A percentile compares a stretch with the other conserved stretches of the same genome.
These are phyloP conservation scores for Empis stercorea DNA, from an alignment of 2,888 invertebrate genomes.

Conservation along the genomic window DNA sequence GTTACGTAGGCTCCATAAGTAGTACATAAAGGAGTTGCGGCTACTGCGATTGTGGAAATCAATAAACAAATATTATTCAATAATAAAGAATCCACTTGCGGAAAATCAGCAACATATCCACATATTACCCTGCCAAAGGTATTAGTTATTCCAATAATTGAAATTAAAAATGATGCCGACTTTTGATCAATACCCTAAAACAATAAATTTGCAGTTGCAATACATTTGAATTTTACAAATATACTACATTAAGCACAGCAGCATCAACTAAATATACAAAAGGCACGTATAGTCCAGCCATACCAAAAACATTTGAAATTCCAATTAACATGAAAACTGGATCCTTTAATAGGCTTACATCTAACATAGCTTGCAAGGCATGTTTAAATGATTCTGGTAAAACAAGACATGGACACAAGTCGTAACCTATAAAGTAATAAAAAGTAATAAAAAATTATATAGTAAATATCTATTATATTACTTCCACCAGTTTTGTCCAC, in stretches of 20 bases:
- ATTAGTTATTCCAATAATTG: slow-evolving; percentile 77
- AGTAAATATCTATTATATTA: slow-evolving; percentile 33
- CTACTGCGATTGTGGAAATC: slow-evolving; percentile 75
- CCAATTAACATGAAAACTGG: slow-evolving; percentile 86
- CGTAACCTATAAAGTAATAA: slow-evolving; percentile 46
- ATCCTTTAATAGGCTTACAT: slow-evolving; percentile 74
- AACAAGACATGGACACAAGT: slow-evolving; percentile 65
- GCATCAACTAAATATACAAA: slow-evolving; percentile 88
- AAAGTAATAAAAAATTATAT: slow-evolving; percentile 6
- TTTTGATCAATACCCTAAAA: slow-evolving; percentile 53
- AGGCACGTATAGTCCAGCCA: slow-evolving; percentile 94
- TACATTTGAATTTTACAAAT: neutral
- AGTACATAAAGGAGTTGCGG: slow-evolving; percentile 70
- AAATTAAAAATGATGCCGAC: slow-evolving; percentile 42
- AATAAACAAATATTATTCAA: slow-evolving; percentile 89
- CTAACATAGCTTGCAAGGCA: slow-evolving; percentile 80
- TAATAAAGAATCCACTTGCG: slow-evolving; percentile 78
- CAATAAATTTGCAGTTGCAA: no score
- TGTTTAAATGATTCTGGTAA: slow-evolving; percentile 71
- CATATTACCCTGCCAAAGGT: slow-evolving; percentile 82
- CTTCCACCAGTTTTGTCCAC: slow-evolving; percentile 42
- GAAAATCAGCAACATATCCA: slow-evolving; percentile 85
- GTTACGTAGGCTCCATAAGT: slow-evolving; percentile 62
- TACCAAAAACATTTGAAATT: slow-evolving; percentile 89
- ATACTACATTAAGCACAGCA: slow-evolving; percentile 52